Conservation (phyloP, 2,797 vertebrate species). For the Notoglanidium macrostoma region DNA sequence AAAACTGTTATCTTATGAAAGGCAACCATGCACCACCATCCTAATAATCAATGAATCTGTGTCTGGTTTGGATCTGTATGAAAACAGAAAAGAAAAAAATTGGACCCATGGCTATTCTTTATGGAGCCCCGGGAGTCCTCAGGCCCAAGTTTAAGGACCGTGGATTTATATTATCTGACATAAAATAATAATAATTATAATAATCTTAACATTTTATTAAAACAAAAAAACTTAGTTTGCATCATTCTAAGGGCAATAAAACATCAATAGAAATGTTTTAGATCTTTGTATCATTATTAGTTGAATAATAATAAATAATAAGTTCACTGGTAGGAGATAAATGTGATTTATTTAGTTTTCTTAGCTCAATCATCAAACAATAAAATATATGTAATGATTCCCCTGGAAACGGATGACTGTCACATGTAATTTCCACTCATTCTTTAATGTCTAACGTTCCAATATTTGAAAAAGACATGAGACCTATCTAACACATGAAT, state of each 20-base stretch:
- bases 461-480: conserved; percentile 16
- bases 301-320: not conserved
- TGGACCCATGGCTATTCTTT: not conserved
- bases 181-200: not conserved
- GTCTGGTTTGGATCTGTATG: not conserved
- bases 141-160: not conserved
- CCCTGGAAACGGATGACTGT: not conserved
- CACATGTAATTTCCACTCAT: conserved; percentile 30
- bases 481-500: conserved; percentile 20
- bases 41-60: not conserved
- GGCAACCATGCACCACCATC: no score
- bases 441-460: conserved; percentile 39
- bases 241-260: not conserved
- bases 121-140: not conserved
- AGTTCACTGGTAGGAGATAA: not conserved
- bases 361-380: conserved; percentile 11
- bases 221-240: not conserved
- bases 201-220: not conserved
- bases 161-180: not conserved
- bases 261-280: not conserved
- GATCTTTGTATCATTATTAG: not conserved
- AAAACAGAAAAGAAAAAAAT: no score
- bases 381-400: not conserved
- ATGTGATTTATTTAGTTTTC: conserved; percentile 10
- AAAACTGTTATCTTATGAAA: no score